Evolutionary conservation across 2,888 invertebrate species (phyloP), one percentile per base, ranked within the genome.

Genomic region (Pterostichus niger): DNA sequence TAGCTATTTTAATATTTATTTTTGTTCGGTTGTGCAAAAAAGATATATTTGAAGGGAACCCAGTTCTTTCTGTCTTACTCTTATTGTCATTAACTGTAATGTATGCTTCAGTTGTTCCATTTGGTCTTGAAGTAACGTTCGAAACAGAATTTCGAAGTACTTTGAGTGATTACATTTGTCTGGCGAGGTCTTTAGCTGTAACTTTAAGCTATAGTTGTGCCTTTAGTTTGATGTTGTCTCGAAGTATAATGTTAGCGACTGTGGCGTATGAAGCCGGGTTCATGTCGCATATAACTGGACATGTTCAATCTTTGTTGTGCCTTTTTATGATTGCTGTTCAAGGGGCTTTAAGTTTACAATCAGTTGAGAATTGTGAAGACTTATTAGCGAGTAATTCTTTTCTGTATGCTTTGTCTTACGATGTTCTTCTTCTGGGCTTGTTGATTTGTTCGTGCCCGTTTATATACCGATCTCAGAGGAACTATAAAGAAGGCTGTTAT

Each of bases 11-110:
- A 35, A 91, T 93, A 73, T 95, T 95, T 86, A 91, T 95, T 71
- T 89, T 93, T 52, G 91, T 93, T 59, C 91, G 94, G 44, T 91
- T 94, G 71, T 93, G 93, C 84, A 91, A 92, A 85, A 92, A 92
- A 61, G 93, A 94, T 85, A 91, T 93, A 10, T 91, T 95, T 31
- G 95, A 95, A 87, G 94, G 94, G 5, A 94, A 94, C 87, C 94
- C 94, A 0, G 89, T 91, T 0, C 88, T 91, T 7, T 91, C 92
- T 0, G 89, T 92, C 13, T 85, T 92, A 6, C 85, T 92, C 5
- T 85, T 92, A 13, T 85, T 92, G 3, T 89, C 91, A 0, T 88
- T 92, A 0, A 88, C 92, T n/a, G 84, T 91, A 0, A 89, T 92
- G 85, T 92, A 91, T 85, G 88, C 88, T 56, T 90, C 92, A 0